Evolutionary conservation across 30 jellyfish, hydroid and myxozoan genomes (phyloP), one percentile per base, ranked within the genome.

Genomic region (Aurelia coerulea): DNA sequence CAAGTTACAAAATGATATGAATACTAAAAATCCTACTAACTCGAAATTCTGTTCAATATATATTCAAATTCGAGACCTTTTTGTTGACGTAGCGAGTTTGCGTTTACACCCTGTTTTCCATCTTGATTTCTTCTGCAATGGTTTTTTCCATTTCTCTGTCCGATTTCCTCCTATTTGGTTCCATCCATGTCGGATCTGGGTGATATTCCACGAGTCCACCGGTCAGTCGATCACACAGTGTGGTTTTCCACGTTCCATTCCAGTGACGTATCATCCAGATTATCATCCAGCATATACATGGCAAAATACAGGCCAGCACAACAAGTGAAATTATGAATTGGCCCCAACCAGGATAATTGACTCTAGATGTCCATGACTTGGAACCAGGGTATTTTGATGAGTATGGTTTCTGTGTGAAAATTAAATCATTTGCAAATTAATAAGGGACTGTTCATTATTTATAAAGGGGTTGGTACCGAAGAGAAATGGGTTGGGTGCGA

Each of bases 311-410:
- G 29, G 66, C 62, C 56, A 86, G 62, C 29, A 93, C 90, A 32
- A 93, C 82, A 17, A 88, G 65, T 31, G 93, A 82, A 13, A 93
- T 83, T 33, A 93, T 58, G 65, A 93, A 93, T 74, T 93, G 97
- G 2, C 90, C 97, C 98, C 98, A 93, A 46, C 92, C 98, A 33
- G 98, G 98, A 63, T 93, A 93, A 10, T 68, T 62, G 52, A 84
- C 68, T 17, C 56, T 16, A 35, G 86, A 65, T 32, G 95, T 83
- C 86, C 97, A 87, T 29, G 69, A 79, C 64, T 81, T 77, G 16
- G 91, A 64, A 23, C 98, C 98, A 66, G 67, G 60, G 35, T 76
- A 18, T 41, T 62, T 19, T 13, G 89, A 16, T 11, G 96, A 74
- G 59, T 87, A 83, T 42, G 94, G 86, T 39, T 77, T 71, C 96